Base-by-base conservation (phyloP, 2,113 vertebrate species). In the Phalacrocorax aristotelis region DNA sequence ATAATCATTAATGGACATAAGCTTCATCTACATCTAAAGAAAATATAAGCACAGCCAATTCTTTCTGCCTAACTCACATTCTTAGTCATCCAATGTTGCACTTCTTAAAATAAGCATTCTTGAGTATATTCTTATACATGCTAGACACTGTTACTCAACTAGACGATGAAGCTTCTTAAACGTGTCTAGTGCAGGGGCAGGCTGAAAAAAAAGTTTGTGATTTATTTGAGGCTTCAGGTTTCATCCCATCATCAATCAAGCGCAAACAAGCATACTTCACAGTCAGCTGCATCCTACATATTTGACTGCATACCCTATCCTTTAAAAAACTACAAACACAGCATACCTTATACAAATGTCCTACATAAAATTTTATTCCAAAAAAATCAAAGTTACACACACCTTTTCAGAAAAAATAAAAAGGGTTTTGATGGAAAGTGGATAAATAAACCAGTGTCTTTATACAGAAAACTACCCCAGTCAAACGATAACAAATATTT, bases 101-200 rank as follows among this genome's bases (percentile, higher is more conserved):
- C 23, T 29, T 69, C 10, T 42, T 9, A 60, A 52, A 61, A 49
- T 26, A 65, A 70, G n/a, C 16, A 14, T 34, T 77, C 40, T 29
- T n/a, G 13, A 62, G 11, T 30, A 66, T 58, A 26, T n/a, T 57
- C 40, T 54, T n/a, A 48, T 12, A 26, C 23, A 25, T 3, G 46
- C 4, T 68, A 84, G 42, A 22, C 46, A 40, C 34, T 68, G 10
- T 42, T 52, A 52, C 30, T 62, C 49, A 55, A 62, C 11, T 11
- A 61, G 16, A 55, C 13, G 7, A 10, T 26, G 21, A 42, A 48
- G 49, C 57, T 83, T 57, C 48, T 84, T 32, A 60, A 61, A 19
- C 0, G 0, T 14, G 14, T 26, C 9, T 19, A 48, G 13, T 46
- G 44, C 15, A 62, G 55, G 10, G 61, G 21, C 18, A 30, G 20